Evolutionary conservation across 2,797 vertebrate species (phyloP).

Genomic region (Iguana delicatissima): DNA sequence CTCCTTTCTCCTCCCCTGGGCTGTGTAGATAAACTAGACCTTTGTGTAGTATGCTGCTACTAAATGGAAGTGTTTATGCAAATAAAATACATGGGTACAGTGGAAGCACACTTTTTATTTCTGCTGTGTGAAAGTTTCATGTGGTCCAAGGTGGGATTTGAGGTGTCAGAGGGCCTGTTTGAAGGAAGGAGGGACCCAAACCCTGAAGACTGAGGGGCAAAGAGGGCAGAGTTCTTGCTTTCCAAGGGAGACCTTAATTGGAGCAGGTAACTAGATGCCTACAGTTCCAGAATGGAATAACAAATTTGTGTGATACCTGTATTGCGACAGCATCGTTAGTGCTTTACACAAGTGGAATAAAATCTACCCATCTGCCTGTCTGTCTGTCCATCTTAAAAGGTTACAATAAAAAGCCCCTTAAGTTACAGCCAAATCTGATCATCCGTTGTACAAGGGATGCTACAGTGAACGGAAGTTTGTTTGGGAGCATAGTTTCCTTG

Average conservation of each 20-base stretch:
- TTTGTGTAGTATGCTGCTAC: not conserved
- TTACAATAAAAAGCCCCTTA: not conserved
- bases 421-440: not conserved
- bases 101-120: not conserved
- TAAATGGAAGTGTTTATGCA: not conserved
- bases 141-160: not conserved
- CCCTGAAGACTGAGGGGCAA: no score
- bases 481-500: not conserved
- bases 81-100: not conserved
- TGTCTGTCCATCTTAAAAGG: not conserved
- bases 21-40: not conserved
- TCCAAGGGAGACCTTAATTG: not conserved
- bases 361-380: no score
- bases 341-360: not conserved
- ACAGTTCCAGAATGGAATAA: not conserved
- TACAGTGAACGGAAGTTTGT: no score
- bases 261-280: not conserved
- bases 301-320: not conserved
- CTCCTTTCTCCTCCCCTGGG: not conserved
- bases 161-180: not conserved
- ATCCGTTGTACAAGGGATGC: no score
- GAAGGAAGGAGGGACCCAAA: not conserved
- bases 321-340: not conserved
- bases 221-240: not conserved
- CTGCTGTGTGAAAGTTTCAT: not conserved